Evolutionary conservation across 1,140 invertebrate species (phyloP), one percentile per base, ranked within the genome.

Genomic region (Macrotrachela quadricornifera): DNA sequence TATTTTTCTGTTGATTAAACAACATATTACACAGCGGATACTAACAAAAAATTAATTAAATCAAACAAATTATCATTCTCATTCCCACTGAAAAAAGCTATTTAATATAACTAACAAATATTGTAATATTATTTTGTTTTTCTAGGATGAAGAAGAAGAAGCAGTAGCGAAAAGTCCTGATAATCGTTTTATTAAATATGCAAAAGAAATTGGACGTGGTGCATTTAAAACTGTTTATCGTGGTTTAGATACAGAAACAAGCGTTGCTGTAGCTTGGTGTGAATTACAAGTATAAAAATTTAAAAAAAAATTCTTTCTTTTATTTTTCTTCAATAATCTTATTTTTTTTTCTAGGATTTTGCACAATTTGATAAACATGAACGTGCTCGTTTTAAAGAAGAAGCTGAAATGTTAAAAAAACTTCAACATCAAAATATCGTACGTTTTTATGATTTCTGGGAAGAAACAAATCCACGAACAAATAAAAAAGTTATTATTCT

Each of bases 391-490:
- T 97, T 99, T 72, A 79, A 88, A 40, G 92, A 97, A 71, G 94
- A 99, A 71, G 91, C 91, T 16, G 91, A 97, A 72, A 96, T 99
- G 92, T 72, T 99, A 56, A 97, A 99, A 73, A 90, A 91, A 60
- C 75, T 99, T n/a, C 91, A 97, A 67, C 92, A 99, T 75, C 88
- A 91, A 37, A 97, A 99, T 72, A 99, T 99, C 64, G 91, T 99
- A 52, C 75, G 91, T 44, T 99, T 97, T 74, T 97, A 95, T 73
- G 94, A 97, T 70, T 97, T 94, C 68, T 99, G 91, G 90, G 91
- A 97, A 73, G 82, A 87, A 46, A 79, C 79, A 40, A 30, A 30
- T 30, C 21, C 21, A 30, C 57, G 65, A 41, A 79, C 80, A 36
- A 67, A 68, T 30, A 85, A 86, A 71, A 94, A 91, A 74, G 92